Evolutionary conservation across 2,888 invertebrate genomes (phyloP).

Genomic region (Mechanitis messenoides): DNA sequence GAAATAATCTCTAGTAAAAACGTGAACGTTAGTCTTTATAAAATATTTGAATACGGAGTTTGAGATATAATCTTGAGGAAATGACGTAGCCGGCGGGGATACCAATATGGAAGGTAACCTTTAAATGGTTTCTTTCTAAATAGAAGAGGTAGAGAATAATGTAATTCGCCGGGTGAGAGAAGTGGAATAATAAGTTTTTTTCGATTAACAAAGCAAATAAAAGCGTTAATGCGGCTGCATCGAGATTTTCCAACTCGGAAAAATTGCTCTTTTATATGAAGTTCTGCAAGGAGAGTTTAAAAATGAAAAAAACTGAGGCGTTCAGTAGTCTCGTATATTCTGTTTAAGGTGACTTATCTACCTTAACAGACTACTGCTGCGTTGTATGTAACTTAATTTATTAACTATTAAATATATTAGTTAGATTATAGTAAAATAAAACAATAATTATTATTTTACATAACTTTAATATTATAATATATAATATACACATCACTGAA

Average conservation of each 20-base stretch:
- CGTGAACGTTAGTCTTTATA: conserved; percentile 11
- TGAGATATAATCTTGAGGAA: conserved; percentile 20
- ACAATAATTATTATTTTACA: too few species aligned
- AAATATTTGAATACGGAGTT: conserved; percentile 19
- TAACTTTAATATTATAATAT: too few species aligned
- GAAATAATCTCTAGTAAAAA: conserved; percentile 8
- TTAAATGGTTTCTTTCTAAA: conserved; percentile 48
- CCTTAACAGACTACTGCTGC: conserved; percentile 12
- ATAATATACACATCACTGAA: too few species aligned
- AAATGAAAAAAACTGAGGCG: conserved; percentile 60
- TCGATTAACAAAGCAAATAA: conserved; percentile 68
- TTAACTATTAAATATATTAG: too few species aligned
- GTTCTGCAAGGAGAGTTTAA: conserved; percentile 65
- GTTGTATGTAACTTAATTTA: too few species aligned
- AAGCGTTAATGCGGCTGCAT: conserved; percentile 71
- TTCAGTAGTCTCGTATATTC: conserved; percentile 24
- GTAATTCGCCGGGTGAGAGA: conserved; percentile 63
- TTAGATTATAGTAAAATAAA: too few species aligned
- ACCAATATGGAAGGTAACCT: conserved; percentile 27
- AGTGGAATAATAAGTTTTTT: conserved; percentile 71
- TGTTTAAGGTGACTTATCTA: conserved; percentile 27
- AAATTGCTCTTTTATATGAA: conserved; percentile 70
- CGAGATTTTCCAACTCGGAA: conserved; percentile 68
- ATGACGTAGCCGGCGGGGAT: conserved; percentile 21
- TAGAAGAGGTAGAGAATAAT: conserved; percentile 60